These are phyloP conservation scores for Zoanthus sansibaricus DNA, from an alignment of 92 coral and sea anemone species.

Conservation along the genomic window DNA sequence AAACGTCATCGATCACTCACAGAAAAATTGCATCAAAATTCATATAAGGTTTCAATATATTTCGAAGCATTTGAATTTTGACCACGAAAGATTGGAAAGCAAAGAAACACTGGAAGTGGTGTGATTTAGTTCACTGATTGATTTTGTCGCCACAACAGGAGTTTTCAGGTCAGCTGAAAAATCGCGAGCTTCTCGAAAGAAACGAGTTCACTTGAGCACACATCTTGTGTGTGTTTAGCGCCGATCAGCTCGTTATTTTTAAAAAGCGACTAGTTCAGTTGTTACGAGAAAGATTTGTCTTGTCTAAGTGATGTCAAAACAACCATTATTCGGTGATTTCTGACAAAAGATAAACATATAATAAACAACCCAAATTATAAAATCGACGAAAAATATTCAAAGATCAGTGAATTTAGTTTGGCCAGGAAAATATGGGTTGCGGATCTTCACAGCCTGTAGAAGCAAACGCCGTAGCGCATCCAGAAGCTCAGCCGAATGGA, in stretches of 20 bases:
- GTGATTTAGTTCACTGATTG: neutral
- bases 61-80: neutral
- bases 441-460: conserved; percentile 65
- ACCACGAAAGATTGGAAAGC: neutral
- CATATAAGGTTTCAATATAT: neutral
- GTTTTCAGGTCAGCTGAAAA: neutral
- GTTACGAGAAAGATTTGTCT: neutral
- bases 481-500: conserved; percentile 55
- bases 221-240: neutral
- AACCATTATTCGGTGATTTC: neutral
- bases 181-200: neutral
- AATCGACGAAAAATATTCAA: conserved; percentile 1
- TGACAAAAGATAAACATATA: neutral
- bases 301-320: neutral
- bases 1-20: conserved; percentile 4
- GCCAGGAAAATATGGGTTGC: conserved; percentile 67
- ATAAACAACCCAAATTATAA: neutral
- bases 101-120: conserved; percentile 12
- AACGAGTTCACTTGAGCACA: neutral
- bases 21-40: neutral
- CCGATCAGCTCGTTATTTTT: neutral
- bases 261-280: neutral
- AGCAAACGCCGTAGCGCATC: conserved; percentile 31
- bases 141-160: neutral
- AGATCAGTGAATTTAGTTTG: neutral